A percentile compares a stretch with the other conserved stretches of the same genome.
These are phyloP conservation scores for Acanthurus tractus DNA, from an alignment of 2,797 vertebrate genomes.

Conservation along the genomic window DNA sequence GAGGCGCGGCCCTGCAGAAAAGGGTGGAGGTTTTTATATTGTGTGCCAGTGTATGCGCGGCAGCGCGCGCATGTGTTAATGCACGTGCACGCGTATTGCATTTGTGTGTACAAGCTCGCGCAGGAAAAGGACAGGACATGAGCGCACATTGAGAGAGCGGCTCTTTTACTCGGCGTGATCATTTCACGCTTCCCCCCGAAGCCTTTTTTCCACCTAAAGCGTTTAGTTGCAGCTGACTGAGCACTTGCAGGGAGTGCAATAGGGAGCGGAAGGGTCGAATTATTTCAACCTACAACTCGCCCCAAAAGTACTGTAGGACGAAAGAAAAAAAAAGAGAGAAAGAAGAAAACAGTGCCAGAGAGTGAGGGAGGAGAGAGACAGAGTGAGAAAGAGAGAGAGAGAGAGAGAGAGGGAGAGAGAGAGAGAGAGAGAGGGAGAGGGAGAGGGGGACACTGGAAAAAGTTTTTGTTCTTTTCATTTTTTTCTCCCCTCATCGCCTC, in stretches of 20 bases:
- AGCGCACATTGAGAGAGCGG: conserved; percentile 94
- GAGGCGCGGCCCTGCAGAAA: conserved; percentile 81
- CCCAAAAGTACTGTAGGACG: conserved; percentile 81
- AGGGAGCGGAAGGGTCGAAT: conserved; percentile 99
- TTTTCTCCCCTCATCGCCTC: conserved; percentile 76
- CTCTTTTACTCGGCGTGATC: conserved; percentile 94
- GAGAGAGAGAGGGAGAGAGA: conserved; percentile 32
- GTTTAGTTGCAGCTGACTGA: conserved; percentile 99
- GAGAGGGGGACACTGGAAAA: conserved; percentile 63
- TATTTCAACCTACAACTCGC: conserved; percentile 93
- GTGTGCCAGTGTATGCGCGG: conserved; percentile 69
- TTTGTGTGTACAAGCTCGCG: conserved; percentile 57
- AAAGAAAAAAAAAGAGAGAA: conserved; percentile 30
- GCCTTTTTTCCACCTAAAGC: conserved; percentile 99
- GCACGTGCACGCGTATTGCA: background rate
- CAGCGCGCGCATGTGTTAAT: conserved; percentile 26
- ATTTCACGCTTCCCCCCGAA: conserved; percentile 97
- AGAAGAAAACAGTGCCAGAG: background rate
- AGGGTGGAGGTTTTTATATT: conserved; percentile 79
- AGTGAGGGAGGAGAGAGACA: background rate
- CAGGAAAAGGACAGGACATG: conserved; percentile 89
- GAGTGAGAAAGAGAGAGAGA: background rate
- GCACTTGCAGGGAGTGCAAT: conserved; percentile 94
- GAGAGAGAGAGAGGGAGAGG: conserved; percentile 32
- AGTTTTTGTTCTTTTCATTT: conserved; percentile 79